Base-by-base conservation (phyloP, 2,797 vertebrate genomes). In the Microctenopoma lineatum region DNA sequence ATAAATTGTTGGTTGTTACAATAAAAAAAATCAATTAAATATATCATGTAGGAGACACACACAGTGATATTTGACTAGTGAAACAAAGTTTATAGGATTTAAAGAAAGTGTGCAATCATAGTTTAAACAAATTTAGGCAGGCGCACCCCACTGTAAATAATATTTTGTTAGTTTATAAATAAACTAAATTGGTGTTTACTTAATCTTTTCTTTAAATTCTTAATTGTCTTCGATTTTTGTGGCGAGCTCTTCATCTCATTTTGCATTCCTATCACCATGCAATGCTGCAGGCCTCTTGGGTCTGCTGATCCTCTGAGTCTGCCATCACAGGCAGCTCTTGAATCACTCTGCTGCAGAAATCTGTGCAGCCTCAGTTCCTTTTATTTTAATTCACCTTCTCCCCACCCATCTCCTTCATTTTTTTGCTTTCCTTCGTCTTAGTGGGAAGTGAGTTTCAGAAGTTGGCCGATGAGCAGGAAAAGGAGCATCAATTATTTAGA, bases 401-500 rank as follows among this genome's bases (percentile, higher is more conserved):
- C 70, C 51, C 50, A 55, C 60, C 21, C n/a, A 12, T 59, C 66
- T 45, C 18, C 72, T 71, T 61, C 70, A 45, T 44, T 38, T 54
- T 29, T 26, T 72, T 27, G 50, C 26, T 61, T 32, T 18, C 39
- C 59, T 69, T 75, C 64, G 72, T 75, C 68, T 80, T 62, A 16
- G 65, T 73, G 72, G 77, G 68, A 81, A 83, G 80, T 60, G 69
- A 76, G 70, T 84, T 77, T 82, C 71, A 63, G 79, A 79, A 80
- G 74, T 76, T 83, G 27, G 63, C 73, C n/a, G 46, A 87, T 71
- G 80, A 88, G 63, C 38, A 63, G 53, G 61, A 75, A 87, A 67
- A 84, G 64, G 59, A 54, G 38, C 69, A 83, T 90, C 61, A 71
- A 80, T 84, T 83, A 90, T 90, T 90, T 76, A 89, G 61, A 47